Conservation (phyloP, 2,797 vertebrate species). For the Oryzias sinensis region DNA sequence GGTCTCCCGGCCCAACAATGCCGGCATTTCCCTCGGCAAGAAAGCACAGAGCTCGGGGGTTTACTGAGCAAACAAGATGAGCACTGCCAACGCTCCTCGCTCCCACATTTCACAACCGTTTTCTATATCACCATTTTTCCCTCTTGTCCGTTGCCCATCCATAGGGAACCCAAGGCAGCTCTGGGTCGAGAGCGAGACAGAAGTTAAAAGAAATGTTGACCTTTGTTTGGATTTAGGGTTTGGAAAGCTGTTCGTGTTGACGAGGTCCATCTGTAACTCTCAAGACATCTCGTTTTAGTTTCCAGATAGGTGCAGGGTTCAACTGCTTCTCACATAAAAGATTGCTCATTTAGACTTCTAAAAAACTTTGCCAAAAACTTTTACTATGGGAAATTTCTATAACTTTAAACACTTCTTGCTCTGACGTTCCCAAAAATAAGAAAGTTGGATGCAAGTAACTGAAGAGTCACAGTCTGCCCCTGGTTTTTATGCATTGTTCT, state of each 20-base stretch:
- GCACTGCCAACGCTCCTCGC: conserved; percentile 78
- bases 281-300: conserved; percentile 19
- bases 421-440: no score
- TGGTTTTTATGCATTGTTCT: no score
- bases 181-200: conserved; percentile 58
- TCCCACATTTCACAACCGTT: conserved; percentile 83
- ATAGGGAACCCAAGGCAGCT: conserved; percentile 55
- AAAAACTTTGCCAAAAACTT: conserved; percentile 1
- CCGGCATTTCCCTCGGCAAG: conserved; percentile 86
- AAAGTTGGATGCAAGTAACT: no score
- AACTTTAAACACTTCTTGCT: not conserved
- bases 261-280: conserved; percentile 20
- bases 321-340: conserved; percentile 10
- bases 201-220: conserved; percentile 39
- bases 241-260: conserved; percentile 9
- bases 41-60: conserved; percentile 82
- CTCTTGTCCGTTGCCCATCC: conserved; percentile 54
- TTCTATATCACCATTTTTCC: conserved; percentile 60
- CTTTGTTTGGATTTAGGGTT: conserved; percentile 40
- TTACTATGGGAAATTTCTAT: not conserved
- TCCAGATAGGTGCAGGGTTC: conserved; percentile 9
- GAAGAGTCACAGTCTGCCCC: not conserved
- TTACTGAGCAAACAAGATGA: conserved; percentile 97
- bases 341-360: not conserved
- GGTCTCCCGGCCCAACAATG: conserved; percentile 92